These are phyloP conservation scores for Drosophila testacea DNA, from an alignment of 2,888 invertebrate species.

Conservation along the genomic window DNA sequence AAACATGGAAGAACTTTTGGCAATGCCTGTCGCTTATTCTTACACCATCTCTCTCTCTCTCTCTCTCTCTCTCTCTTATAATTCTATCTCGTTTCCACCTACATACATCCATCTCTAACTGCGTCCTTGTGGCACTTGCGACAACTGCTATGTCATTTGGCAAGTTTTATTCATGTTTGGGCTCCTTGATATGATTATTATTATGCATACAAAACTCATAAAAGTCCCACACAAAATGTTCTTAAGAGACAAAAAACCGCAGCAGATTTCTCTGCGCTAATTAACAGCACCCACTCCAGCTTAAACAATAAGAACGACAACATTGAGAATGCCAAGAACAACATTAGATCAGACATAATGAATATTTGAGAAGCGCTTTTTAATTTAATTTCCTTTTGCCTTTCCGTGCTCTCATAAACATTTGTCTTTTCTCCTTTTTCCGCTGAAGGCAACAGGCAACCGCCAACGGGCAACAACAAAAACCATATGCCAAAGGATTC, in stretches of 20 bases:
- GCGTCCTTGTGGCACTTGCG: conserved; percentile 29
- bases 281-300: conserved; percentile 53
- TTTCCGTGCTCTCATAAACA: conserved; percentile 42
- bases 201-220: conserved; percentile 58
- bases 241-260: conserved; percentile 50
- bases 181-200: conserved; percentile 68
- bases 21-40: conserved; percentile 22
- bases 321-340: conserved; percentile 14
- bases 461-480: conserved; percentile 29
- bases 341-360: conserved; percentile 60
- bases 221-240: conserved; percentile 35
- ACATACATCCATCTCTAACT: conserved; percentile 17
- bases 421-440: conserved; percentile 43
- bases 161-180: conserved; percentile 54
- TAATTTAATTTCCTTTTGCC: conserved; percentile 70
- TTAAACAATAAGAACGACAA: not conserved
- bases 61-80: not conserved
- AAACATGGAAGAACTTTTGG: conserved; percentile 61
- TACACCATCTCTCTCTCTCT: conserved; percentile 2
- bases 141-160: conserved; percentile 58
- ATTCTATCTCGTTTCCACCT: no score
- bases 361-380: conserved; percentile 77
- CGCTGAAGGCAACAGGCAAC: not conserved
- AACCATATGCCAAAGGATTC: conserved; percentile 61
- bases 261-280: conserved; percentile 66